Percentiles rank a stretch among this genome's conserved stretches.
Conservation (phyloP, 2,888 invertebrate genomes). For the Sympetrum striolatum region DNA sequence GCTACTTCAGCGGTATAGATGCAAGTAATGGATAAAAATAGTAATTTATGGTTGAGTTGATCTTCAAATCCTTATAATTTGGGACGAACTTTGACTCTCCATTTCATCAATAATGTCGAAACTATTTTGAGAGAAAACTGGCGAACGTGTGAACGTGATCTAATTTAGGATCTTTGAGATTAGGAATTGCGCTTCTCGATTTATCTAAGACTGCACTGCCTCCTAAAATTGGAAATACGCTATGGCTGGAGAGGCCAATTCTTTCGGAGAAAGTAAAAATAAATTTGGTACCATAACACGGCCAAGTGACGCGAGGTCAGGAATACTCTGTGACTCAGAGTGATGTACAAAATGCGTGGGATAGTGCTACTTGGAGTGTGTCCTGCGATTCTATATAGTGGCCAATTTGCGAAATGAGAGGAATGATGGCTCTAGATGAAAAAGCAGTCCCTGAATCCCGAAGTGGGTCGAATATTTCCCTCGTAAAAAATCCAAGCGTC, state of each 20-base stretch:
- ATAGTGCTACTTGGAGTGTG: background rate
- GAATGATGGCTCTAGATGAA: background rate
- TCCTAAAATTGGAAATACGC: too few species aligned
- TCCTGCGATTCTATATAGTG: background rate
- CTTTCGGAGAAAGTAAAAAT: slow-evolving; percentile 11
- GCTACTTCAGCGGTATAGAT: too few species aligned
- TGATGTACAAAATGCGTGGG: slow-evolving; percentile 17
- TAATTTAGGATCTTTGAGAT: too few species aligned
- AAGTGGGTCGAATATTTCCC: background rate
- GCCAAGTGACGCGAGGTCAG: slow-evolving; percentile 42
- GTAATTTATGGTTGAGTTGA: too few species aligned
- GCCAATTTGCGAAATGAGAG: background rate
- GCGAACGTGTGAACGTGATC: too few species aligned
- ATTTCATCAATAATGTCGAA: too few species aligned
- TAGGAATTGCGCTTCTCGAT: too few species aligned
- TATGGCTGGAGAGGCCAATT: background rate
- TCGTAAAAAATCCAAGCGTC: background rate
- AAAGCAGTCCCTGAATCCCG: background rate
- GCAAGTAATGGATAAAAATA: too few species aligned
- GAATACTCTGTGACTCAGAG: slow-evolving; percentile 33
- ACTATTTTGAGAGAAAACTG: too few species aligned
- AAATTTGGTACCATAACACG: slow-evolving; percentile 36
- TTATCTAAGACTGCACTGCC: too few species aligned
- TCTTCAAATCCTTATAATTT: too few species aligned
- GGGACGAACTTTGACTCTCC: too few species aligned